Evolutionary conservation across 2,113 vertebrate genomes (phyloP).

Genomic region (Misgurnus anguillicaudatus): DNA sequence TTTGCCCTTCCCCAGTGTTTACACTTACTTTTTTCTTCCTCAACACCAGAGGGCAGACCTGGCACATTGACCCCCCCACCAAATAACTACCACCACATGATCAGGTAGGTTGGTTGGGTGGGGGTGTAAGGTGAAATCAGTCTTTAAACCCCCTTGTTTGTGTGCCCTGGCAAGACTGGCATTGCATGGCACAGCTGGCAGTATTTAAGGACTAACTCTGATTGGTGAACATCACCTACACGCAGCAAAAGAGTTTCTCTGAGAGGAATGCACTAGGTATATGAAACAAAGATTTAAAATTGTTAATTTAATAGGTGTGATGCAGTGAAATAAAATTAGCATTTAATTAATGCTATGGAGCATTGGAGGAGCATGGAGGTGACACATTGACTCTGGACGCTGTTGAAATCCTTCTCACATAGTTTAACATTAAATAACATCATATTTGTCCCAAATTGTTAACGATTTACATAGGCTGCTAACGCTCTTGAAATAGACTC

Average conservation of each 20-base stretch:
- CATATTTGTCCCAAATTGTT: too few relatives aligned
- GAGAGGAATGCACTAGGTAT: not conserved
- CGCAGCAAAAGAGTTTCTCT: conserved; percentile 48
- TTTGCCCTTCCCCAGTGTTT: conserved; percentile 66
- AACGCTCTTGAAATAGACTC: too few relatives aligned
- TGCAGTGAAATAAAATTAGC: not conserved
- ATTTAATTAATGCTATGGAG: too few relatives aligned
- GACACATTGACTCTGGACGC: too few relatives aligned
- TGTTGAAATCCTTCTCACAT: too few relatives aligned
- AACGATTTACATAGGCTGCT: too few relatives aligned
- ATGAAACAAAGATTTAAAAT: too few relatives aligned
- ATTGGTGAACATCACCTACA: conserved; percentile 61
- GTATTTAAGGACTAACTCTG: conserved; percentile 65
- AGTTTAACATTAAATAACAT: too few relatives aligned
- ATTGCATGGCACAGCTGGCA: conserved; percentile 68
- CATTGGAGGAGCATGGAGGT: too few relatives aligned
- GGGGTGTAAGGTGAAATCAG: not conserved
- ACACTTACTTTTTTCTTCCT: conserved; percentile 50
- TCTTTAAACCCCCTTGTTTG: not conserved
- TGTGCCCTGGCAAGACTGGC: conserved; percentile 52
- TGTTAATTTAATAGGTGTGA: not conserved
- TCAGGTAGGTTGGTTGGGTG: not conserved
- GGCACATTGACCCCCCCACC: conserved; percentile 55
- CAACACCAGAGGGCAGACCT: conserved; percentile 75
- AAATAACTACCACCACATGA: not conserved